These are phyloP conservation scores for Enteromius radiatus DNA, from an alignment of 2,797 vertebrate genomes.

Conservation along the genomic window DNA sequence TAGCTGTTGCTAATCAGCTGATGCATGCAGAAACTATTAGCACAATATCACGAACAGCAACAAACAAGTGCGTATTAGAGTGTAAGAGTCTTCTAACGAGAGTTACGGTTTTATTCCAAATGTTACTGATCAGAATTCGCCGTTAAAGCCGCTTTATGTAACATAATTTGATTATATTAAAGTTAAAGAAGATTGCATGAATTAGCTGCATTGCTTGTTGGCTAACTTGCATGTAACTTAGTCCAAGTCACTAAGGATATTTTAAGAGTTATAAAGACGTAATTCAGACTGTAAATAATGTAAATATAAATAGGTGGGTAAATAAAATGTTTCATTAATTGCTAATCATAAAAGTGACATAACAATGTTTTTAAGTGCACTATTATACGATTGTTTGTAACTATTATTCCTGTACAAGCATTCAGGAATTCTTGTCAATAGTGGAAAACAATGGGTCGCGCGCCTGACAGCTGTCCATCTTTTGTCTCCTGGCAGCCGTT, in stretches of 20 bases:
- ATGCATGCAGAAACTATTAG: slow-evolving; percentile 40
- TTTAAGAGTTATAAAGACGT: neutral
- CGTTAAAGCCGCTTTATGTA: neutral
- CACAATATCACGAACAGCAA: slow-evolving; percentile 14
- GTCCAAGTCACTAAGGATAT: neutral
- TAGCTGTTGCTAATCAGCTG: slow-evolving; percentile 33
- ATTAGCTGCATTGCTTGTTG: neutral
- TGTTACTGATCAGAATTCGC: neutral
- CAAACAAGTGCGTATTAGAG: neutral
- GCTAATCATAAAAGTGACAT: neutral
- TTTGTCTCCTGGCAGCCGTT: slow-evolving; percentile 60
- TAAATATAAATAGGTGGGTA: neutral
- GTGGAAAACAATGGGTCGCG: neutral
- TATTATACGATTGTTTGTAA: neutral
- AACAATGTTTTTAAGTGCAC: neutral
- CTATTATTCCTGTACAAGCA: neutral
- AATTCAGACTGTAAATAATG: neutral
- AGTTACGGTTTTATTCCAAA: neutral
- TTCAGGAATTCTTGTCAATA: neutral
- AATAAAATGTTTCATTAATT: neutral
- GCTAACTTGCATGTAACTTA: slow-evolving; percentile 2
- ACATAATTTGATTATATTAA: neutral
- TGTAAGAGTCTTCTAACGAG: neutral
- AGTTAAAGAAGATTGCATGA: neutral
- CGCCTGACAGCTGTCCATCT: slow-evolving; percentile 52